Conservation (phyloP, 2,888 invertebrate genomes). For the Eremobia ochroleuca region DNA sequence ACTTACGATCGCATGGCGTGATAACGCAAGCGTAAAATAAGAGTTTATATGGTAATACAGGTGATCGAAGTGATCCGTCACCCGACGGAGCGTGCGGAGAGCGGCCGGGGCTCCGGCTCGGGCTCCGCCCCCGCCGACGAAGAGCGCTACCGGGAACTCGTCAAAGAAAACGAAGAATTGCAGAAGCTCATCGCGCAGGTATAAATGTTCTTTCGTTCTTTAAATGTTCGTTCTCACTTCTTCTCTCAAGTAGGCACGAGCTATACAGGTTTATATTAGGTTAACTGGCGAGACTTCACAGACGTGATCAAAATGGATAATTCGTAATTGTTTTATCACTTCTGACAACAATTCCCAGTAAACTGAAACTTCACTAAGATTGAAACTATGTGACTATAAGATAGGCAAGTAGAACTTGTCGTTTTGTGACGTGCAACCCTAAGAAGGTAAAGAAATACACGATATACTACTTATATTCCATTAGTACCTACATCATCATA, state of each 20-base stretch:
- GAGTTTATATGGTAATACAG: constrained; percentile 77
- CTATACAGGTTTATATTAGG: background rate
- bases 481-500: background rate
- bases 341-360: background rate
- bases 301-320: background rate
- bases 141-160: constrained; percentile 97
- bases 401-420: background rate
- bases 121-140: constrained; percentile 97
- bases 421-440: background rate
- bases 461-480: too few relatives aligned
- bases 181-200: constrained; percentile 98
- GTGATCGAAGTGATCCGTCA: constrained; percentile 97
- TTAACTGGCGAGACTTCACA: background rate
- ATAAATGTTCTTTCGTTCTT: too few relatives aligned
- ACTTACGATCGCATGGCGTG: background rate
- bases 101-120: constrained; percentile 95
- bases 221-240: too few relatives aligned
- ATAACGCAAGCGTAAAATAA: constrained; percentile 23
- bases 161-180: constrained; percentile 98
- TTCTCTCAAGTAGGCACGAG: background rate
- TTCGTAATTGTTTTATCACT: background rate
- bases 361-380: background rate
- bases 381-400: background rate
- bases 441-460: background rate
- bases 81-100: constrained; percentile 96